Conservation (phyloP, 2,113 vertebrate genomes). For the Clinocottus analis region DNA sequence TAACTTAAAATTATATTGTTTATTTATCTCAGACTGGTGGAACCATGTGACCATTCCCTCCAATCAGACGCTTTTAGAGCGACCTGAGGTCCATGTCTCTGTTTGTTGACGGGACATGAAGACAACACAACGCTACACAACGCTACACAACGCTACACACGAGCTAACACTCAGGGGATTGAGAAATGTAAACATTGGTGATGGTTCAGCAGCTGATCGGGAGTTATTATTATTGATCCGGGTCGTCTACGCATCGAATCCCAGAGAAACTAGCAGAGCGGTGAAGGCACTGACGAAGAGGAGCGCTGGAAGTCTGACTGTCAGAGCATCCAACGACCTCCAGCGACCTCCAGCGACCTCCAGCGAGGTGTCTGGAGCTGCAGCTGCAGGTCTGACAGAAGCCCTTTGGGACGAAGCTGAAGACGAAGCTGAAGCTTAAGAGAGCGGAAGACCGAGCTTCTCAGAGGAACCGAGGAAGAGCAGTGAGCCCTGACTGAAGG, state of each 20-base stretch:
- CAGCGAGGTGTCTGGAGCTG: background rate
- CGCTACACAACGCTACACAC: background rate
- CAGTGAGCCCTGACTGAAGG: constrained; percentile 1
- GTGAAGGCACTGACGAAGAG: constrained; percentile 66
- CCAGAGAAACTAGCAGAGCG: constrained; percentile 42
- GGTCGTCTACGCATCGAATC: constrained; percentile 20
- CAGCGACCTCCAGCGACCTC: background rate
- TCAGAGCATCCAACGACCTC: background rate
- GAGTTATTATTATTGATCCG: background rate
- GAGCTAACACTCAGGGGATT: background rate
- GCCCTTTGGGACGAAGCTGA: constrained; percentile 4
- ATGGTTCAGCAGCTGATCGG: constrained; percentile 5
- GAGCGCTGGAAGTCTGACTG: background rate
- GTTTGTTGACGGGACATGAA: background rate
- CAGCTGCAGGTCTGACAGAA: constrained; percentile 10
- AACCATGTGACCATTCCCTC: background rate
- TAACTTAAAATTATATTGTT: background rate
- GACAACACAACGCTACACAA: background rate
- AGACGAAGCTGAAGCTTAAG: background rate
- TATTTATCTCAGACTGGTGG: no score
- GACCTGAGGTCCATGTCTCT: background rate
- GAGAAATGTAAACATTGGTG: constrained; percentile 64
- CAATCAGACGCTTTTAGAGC: no score
- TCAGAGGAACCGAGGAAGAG: constrained; percentile 1
- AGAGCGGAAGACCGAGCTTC: background rate